Conservation (phyloP, 2,113 vertebrate species). For the Motacilla alba region DNA sequence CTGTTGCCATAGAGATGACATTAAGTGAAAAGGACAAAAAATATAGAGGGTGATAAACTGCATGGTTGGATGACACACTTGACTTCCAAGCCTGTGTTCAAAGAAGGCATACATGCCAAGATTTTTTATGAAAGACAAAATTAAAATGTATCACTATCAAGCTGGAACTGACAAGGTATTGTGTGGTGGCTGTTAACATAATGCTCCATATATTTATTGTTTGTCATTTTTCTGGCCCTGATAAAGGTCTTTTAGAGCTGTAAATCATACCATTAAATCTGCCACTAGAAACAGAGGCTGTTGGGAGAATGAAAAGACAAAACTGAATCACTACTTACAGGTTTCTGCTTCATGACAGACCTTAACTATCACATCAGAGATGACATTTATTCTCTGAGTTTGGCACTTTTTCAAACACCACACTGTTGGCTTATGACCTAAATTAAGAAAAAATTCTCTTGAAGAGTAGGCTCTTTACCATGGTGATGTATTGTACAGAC, state of each 20-base stretch:
- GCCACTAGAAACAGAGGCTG: conserved; percentile 73
- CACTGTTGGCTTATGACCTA: conserved; percentile 66
- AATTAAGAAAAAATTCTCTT: not conserved
- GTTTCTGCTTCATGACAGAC: conserved; percentile 75
- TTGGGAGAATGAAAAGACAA: conserved; percentile 51
- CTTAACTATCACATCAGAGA: conserved; percentile 79
- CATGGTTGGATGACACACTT: conserved; percentile 82
- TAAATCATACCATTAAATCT: conserved; percentile 91
- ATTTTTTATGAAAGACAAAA: conserved; percentile 86
- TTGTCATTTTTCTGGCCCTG: conserved; percentile 87
- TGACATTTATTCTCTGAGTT: conserved; percentile 70
- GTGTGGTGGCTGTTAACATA: conserved; percentile 79
- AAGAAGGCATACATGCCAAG: conserved; percentile 77
- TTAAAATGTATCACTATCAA: conserved; percentile 85
- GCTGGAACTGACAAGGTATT: conserved; percentile 83
- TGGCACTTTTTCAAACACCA: conserved; percentile 74
- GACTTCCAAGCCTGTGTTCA: conserved; percentile 82
- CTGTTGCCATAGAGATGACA: conserved; percentile 91
- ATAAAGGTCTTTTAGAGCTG: conserved; percentile 74
- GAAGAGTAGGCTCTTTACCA: not conserved
- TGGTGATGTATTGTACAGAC: not conserved
- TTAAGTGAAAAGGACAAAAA: conserved; percentile 88
- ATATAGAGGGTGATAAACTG: conserved; percentile 86
- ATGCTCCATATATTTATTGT: conserved; percentile 86
- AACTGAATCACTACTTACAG: conserved; percentile 78